Evolutionary conservation across 2,888 invertebrate species (phyloP).

Genomic region (Cremastinae sp.): DNA sequence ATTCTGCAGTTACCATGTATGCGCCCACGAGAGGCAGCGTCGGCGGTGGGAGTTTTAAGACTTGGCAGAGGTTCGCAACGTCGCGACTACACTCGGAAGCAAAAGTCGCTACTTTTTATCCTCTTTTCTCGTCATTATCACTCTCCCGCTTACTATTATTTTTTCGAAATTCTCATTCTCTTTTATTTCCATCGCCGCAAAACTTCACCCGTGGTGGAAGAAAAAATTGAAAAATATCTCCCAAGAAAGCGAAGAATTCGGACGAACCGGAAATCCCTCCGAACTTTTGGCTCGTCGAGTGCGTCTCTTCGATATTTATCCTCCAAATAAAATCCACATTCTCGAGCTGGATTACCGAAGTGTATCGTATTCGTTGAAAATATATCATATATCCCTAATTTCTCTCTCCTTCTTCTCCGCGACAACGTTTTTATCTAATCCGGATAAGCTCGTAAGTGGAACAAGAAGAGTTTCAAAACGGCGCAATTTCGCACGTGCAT

Average conservation of each 20-base stretch:
- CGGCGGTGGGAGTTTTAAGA: conserved; percentile 12
- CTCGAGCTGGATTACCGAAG: no score
- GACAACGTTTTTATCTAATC: background rate
- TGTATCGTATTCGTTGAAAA: background rate
- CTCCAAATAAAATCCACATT: no score
- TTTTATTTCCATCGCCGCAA: no score
- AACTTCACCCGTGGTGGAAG: no score
- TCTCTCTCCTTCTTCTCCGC: background rate
- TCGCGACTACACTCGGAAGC: conserved; percentile 55
- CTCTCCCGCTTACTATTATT: background rate
- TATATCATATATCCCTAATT: background rate
- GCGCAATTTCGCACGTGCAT: conserved; percentile 37
- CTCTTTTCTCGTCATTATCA: conserved; percentile 22
- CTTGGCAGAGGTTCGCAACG: conserved; percentile 58
- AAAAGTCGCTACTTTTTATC: conserved; percentile 58
- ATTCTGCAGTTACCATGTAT: conserved; percentile 64
- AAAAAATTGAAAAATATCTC: no score
- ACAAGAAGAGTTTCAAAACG: conserved; percentile 4
- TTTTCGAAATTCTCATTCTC: background rate
- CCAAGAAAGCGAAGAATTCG: background rate
- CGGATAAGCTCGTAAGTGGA: conserved; percentile 13
- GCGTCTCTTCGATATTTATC: no score
- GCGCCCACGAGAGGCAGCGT: conserved; percentile 55
- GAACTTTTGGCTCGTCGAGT: conserved; percentile 11
- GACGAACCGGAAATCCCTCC: background rate